Evolutionary conservation across 2,797 vertebrate species (phyloP).

Genomic region (Diplodus sargus): DNA sequence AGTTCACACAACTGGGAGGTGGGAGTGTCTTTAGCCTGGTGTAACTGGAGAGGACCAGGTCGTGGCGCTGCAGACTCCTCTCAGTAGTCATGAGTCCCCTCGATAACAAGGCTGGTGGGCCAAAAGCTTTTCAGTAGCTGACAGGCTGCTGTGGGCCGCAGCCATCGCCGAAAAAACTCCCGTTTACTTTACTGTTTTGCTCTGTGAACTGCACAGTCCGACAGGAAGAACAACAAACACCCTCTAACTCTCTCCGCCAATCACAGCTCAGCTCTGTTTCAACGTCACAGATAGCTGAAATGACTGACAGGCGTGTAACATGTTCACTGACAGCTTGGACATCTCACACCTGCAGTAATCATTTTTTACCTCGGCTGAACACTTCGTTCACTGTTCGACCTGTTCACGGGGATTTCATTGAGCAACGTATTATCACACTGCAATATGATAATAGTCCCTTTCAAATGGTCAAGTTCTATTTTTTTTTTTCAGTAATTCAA

Average conservation of each 20-base stretch:
- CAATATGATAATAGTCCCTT: too few relatives aligned
- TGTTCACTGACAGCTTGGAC: background rate
- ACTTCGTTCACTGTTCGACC: too few relatives aligned
- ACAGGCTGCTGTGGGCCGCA: background rate
- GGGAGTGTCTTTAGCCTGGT: constrained; percentile 28
- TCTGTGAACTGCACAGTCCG: background rate
- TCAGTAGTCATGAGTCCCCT: too few relatives aligned
- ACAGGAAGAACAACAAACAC: background rate
- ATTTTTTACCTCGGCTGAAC: background rate
- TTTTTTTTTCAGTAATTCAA: too few relatives aligned
- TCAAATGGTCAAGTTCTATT: too few relatives aligned
- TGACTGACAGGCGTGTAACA: background rate
- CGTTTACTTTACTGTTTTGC: background rate
- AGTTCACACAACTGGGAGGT: constrained; percentile 20
- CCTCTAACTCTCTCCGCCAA: background rate
- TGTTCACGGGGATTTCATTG: too few relatives aligned
- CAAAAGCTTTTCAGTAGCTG: background rate
- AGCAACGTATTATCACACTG: too few relatives aligned
- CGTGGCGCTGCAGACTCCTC: background rate
- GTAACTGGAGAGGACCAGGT: background rate
- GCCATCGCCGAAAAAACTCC: background rate
- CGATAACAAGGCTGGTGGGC: background rate
- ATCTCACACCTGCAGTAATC: background rate
- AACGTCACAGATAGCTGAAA: background rate
- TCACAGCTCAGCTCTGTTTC: background rate